Conservation (phyloP, 2,888 invertebrate genomes). For the Tetragonisca angustula region DNA sequence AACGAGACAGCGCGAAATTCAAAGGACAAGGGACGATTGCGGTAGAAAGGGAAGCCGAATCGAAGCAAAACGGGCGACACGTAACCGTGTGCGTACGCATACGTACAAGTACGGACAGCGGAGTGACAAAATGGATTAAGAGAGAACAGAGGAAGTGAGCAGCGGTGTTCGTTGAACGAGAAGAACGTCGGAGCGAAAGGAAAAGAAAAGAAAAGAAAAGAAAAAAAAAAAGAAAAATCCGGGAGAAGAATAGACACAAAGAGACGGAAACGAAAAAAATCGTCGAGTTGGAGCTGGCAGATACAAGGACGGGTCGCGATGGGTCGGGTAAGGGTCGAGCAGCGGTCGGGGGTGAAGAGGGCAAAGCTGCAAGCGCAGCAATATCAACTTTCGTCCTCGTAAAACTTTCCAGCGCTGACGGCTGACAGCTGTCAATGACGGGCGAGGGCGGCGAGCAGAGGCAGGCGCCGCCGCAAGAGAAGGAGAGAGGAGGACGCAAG, state of each 20-base stretch:
- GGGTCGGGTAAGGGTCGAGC: neutral
- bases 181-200: neutral
- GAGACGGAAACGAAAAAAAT: neutral
- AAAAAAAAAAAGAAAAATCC: too few relatives aligned
- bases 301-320: conserved; percentile 2
- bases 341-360: neutral
- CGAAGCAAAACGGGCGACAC: conserved; percentile 19
- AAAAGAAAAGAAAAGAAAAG: too few relatives aligned
- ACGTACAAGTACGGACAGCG: neutral
- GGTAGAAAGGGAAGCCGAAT: conserved; percentile 5
- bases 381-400: conserved; percentile 78
- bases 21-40: conserved; percentile 3
- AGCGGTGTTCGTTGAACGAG: neutral
- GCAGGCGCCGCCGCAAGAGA: neutral
- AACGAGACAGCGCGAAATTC: conserved; percentile 17
- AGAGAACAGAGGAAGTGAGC: conserved; percentile 13
- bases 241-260: neutral
- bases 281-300: neutral
- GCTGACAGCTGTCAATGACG: conserved; percentile 80
- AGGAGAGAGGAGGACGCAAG: conserved; percentile 34
- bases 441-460: conserved; percentile 41
- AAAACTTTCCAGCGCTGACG: conserved; percentile 79
- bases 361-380: conserved; percentile 76
- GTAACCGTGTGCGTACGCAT: too few relatives aligned
- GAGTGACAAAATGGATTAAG: conserved; percentile 33